phyloP scores from a whole-genome alignment of 1,140 invertebrate species.

The Diprion similis region DNA sequence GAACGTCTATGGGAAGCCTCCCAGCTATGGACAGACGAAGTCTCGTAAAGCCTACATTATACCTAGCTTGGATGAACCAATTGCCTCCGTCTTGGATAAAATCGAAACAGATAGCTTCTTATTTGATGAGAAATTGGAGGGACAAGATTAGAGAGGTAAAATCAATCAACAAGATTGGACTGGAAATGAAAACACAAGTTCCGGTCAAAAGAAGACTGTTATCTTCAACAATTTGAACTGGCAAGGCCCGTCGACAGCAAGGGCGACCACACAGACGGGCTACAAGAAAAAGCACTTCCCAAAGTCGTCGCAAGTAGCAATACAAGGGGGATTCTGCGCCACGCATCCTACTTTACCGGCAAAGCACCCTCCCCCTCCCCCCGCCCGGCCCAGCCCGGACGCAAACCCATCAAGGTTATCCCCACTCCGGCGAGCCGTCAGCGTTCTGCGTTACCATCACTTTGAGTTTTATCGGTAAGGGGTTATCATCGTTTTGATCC shows the following conservation, averaged over 20 bases:
- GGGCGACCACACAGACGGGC: conserved; percentile 14
- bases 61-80: background rate
- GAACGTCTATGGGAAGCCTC: conserved; percentile 17
- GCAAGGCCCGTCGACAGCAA: conserved; percentile 15
- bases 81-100: background rate
- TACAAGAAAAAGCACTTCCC: background rate
- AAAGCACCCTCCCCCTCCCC: too few species aligned
- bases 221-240: conserved; percentile 5
- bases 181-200: conserved; percentile 8
- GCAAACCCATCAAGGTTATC: too few species aligned
- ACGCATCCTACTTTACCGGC: too few species aligned
- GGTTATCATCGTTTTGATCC: too few species aligned
- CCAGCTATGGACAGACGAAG: conserved; percentile 7
- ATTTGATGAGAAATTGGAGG: conserved; percentile 18
- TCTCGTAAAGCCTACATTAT: conserved; percentile 20
- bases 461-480: too few species aligned
- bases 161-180: conserved; percentile 1
- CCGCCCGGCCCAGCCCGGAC: too few species aligned
- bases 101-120: conserved; percentile 9
- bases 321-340: too few species aligned
- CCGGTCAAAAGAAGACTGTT: background rate
- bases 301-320: too few species aligned
- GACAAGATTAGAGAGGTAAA: conserved; percentile 18
- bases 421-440: too few species aligned
- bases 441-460: too few species aligned